Percentiles rank a stretch among this genome's conserved stretches.
Evolutionary conservation across 1,140 invertebrate species (phyloP).

Genomic region (Thaumatotibia leucotreta): DNA sequence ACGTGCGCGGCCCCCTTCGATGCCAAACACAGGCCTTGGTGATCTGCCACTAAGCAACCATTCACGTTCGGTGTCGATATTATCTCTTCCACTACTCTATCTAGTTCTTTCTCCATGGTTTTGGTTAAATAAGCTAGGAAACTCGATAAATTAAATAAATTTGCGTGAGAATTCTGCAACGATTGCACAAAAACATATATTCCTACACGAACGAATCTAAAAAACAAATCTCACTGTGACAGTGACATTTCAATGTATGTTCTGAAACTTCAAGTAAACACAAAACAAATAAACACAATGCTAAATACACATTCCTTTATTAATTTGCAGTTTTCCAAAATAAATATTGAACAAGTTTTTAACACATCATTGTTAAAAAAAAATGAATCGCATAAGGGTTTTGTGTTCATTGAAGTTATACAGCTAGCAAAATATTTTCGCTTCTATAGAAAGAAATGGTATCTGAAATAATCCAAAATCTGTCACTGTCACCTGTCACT

Average conservation of each 20-base stretch:
- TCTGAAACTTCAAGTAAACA: background rate
- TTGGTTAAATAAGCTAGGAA: conserved; percentile 1
- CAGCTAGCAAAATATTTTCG: too few species aligned
- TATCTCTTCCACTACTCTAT: conserved; percentile 77
- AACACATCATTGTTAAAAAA: too few species aligned
- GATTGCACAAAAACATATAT: background rate
- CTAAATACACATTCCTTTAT: too few species aligned
- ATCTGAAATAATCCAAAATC: too few species aligned
- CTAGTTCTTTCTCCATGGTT: conserved; percentile 74
- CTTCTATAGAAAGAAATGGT: too few species aligned
- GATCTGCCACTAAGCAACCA: conserved; percentile 79
- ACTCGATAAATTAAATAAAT: background rate
- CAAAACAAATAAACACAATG: background rate
- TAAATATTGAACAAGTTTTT: too few species aligned
- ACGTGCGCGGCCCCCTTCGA: conserved; percentile 78
- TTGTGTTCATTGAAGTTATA: too few species aligned
- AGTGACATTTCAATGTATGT: background rate
- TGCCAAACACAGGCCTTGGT: conserved; percentile 80
- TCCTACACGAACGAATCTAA: too few species aligned
- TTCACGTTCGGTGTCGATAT: conserved; percentile 75
- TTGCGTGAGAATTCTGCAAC: too few species aligned
- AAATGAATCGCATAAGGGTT: too few species aligned
- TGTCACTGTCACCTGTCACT: background rate
- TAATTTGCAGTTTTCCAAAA: too few species aligned
- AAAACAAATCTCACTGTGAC: background rate